Evolutionary conservation across 2,888 invertebrate species (phyloP).

Genomic region (Eupithecia vulgata): DNA sequence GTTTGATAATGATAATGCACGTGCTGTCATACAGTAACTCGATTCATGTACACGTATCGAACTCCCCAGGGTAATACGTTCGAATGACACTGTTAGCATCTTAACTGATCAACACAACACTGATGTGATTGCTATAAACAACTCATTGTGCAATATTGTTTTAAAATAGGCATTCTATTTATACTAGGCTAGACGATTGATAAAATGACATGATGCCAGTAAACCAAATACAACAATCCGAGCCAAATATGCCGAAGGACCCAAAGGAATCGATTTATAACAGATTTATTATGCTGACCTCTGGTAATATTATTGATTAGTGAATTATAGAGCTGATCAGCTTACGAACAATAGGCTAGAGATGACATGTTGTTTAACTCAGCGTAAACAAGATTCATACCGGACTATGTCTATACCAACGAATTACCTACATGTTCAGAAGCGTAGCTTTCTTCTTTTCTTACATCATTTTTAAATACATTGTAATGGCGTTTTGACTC

Average conservation of each 20-base stretch:
- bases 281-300: no score
- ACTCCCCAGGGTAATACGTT: conserved; percentile 63
- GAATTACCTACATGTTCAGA: no score
- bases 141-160: neutral
- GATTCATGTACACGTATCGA: conserved; percentile 60
- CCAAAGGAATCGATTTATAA: no score
- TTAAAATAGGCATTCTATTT: neutral
- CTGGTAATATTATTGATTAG: no score
- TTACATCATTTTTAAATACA: no score
- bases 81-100: conserved; percentile 74
- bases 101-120: conserved; percentile 61
- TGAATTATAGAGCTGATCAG: no score
- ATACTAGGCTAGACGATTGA: neutral
- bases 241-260: neutral
- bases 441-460: no score
- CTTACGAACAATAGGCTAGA: no score
- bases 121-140: conserved; percentile 20
- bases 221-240: neutral
- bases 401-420: no score
- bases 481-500: no score
- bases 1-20: conserved; percentile 6
- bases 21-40: conserved; percentile 49
- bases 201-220: neutral
- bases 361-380: no score
- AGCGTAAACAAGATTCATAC: no score